Evolutionary conservation across 1,140 invertebrate genomes (phyloP).

Genomic region (Cylas formicarius): DNA sequence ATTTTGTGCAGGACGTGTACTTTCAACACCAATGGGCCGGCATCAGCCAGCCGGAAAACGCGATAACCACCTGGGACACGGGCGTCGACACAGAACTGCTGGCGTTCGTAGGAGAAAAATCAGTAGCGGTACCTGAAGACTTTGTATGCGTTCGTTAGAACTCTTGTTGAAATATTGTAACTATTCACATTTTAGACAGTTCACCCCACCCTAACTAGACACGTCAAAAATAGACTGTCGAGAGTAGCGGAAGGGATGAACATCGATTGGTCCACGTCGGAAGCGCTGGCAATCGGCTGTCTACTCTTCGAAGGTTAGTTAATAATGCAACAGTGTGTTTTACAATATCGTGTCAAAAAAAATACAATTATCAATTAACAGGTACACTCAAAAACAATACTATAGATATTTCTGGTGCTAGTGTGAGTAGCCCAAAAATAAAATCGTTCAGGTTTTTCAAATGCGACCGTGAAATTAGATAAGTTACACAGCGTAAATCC

Average conservation of each 20-base stretch:
- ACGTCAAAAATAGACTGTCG: conserved; percentile 58
- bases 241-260: conserved; percentile 60
- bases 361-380: neutral
- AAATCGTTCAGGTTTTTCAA: too few relatives aligned
- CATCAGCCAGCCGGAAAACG: conserved; percentile 59
- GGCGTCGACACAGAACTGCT: conserved; percentile 69
- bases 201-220: conserved; percentile 81
- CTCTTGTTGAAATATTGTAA: neutral
- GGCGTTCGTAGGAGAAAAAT: conserved; percentile 72
- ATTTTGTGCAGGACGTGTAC: conserved; percentile 55
- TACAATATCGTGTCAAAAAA: neutral
- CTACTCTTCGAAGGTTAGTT: conserved; percentile 62
- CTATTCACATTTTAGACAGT: conserved; percentile 51
- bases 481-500: too few relatives aligned
- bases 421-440: too few relatives aligned
- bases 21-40: conserved; percentile 72
- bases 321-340: neutral
- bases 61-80: conserved; percentile 84
- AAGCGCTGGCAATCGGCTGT: conserved; percentile 84
- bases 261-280: conserved; percentile 94
- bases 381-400: too few relatives aligned
- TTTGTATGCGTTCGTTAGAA: conserved; percentile 59
- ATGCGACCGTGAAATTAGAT: too few relatives aligned
- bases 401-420: too few relatives aligned
- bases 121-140: conserved; percentile 65